These are phyloP conservation scores for Lutjanus campechanus DNA, from an alignment of 2,797 vertebrate genomes.

Conservation along the genomic window DNA sequence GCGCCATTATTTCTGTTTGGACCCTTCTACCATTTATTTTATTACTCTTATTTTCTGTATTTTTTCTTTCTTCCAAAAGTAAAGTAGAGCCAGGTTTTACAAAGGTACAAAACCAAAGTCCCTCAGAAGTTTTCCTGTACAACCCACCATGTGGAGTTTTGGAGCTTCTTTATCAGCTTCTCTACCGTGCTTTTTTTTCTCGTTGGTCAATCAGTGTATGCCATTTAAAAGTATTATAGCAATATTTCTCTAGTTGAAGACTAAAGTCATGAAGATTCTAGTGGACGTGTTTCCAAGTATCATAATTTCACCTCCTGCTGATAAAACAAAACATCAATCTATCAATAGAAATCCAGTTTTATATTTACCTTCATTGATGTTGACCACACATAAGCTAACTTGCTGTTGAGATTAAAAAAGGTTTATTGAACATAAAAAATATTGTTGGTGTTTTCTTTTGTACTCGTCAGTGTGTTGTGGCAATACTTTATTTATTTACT, in stretches of 20 bases:
- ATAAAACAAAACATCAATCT: slow-evolving; percentile 76
- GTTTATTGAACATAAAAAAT: slow-evolving; percentile 82
- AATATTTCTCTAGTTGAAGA: slow-evolving; percentile 93
- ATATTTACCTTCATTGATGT: slow-evolving; percentile 87
- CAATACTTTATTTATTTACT: neutral
- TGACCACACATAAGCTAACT: slow-evolving; percentile 92
- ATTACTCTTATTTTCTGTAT: slow-evolving; percentile 40
- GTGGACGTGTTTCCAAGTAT: slow-evolving; percentile 85
- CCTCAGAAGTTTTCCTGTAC: slow-evolving; percentile 88
- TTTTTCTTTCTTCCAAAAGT: slow-evolving; percentile 59
- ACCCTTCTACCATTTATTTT: slow-evolving; percentile 43
- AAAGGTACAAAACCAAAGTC: slow-evolving; percentile 95
- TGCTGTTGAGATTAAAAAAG: slow-evolving; percentile 90
- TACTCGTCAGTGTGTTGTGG: slow-evolving; percentile 9
- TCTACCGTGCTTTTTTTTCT: slow-evolving; percentile 74
- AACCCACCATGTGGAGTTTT: slow-evolving; percentile 84
- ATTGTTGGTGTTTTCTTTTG: slow-evolving; percentile 26
- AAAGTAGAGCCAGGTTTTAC: slow-evolving; percentile 86
- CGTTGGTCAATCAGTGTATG: slow-evolving; percentile 85
- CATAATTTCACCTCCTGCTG: slow-evolving; percentile 86
- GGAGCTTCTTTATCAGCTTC: slow-evolving; percentile 81
- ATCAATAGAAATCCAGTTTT: slow-evolving; percentile 85
- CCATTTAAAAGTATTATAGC: slow-evolving; percentile 95
- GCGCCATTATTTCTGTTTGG: slow-evolving; percentile 64
- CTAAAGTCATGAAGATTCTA: slow-evolving; percentile 84